Conservation (phyloP, 2,113 vertebrate genomes). For the Cariama cristata region DNA sequence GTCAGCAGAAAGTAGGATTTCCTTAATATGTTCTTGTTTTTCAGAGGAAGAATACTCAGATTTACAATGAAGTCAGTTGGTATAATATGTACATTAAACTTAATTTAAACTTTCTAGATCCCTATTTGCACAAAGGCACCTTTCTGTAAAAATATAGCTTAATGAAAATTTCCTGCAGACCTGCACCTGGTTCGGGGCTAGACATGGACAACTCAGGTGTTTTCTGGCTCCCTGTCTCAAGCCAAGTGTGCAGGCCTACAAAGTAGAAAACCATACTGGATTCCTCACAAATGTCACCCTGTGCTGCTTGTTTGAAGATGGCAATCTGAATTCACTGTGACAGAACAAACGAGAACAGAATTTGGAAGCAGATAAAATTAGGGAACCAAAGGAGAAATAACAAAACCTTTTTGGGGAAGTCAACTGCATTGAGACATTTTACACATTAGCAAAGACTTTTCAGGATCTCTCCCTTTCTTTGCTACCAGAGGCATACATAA, state of each 20-base stretch:
- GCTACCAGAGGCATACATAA: neutral
- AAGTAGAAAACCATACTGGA: neutral
- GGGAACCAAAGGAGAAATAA: neutral
- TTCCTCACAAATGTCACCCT: neutral
- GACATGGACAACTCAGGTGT: neutral
- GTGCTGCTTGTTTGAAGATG: neutral
- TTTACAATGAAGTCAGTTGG: neutral
- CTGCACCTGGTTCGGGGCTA: neutral
- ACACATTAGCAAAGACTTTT: neutral
- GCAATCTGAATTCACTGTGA: neutral
- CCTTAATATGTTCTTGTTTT: neutral
- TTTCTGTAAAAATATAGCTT: neutral
- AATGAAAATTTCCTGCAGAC: neutral
- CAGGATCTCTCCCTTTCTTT: neutral
- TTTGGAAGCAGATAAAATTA: neutral
- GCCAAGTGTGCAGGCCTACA: fast-evolving
- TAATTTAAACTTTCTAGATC: neutral
- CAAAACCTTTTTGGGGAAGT: neutral
- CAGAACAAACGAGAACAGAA: neutral
- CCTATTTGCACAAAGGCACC: neutral
- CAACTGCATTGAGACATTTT: neutral
- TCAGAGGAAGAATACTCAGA: neutral
- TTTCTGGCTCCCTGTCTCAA: neutral
- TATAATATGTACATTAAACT: neutral
- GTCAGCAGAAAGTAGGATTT: neutral